Evolutionary conservation across 2,888 invertebrate genomes (phyloP).

Genomic region (Drosophila siamana): DNA sequence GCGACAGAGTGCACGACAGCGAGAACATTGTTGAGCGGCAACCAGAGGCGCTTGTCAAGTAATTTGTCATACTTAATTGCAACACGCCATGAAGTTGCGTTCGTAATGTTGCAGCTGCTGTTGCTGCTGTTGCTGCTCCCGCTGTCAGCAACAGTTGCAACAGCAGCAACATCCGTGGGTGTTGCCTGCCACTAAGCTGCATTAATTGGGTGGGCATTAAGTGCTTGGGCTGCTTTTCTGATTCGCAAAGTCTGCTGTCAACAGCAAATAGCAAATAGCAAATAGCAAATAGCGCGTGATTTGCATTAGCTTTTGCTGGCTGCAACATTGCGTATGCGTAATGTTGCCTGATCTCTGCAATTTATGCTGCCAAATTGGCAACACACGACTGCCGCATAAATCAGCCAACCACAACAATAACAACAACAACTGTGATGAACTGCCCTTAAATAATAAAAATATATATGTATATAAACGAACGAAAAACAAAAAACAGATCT

Average conservation of each 20-base stretch:
- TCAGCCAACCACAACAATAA: neutral
- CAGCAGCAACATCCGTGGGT: neutral
- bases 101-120: slow-evolving; percentile 21
- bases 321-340: slow-evolving; percentile 33
- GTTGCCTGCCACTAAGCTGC: slow-evolving; percentile 53
- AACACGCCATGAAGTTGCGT: slow-evolving; percentile 64
- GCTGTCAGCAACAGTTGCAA: slow-evolving; percentile 28
- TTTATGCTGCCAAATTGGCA: slow-evolving; percentile 11
- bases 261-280: slow-evolving; percentile 2
- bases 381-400: slow-evolving; percentile 11
- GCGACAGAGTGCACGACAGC: neutral
- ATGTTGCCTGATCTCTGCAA: slow-evolving; percentile 29
- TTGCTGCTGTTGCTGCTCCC: slow-evolving; percentile 10
- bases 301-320: slow-evolving; percentile 37
- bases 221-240: slow-evolving; percentile 37
- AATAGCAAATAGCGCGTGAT: slow-evolving; percentile 24
- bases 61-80: slow-evolving; percentile 74
- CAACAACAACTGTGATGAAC: slow-evolving; percentile 3
- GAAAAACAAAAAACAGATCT: neutral
- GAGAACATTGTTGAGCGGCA: slow-evolving; percentile 48
- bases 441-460: neutral
- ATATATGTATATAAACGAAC: neutral
- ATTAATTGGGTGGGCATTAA: slow-evolving; percentile 65
- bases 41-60: slow-evolving; percentile 71
- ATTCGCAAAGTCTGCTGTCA: slow-evolving; percentile 30